Evolutionary conservation across 2,888 invertebrate genomes (phyloP).

Genomic region (Chloromyia formosa): DNA sequence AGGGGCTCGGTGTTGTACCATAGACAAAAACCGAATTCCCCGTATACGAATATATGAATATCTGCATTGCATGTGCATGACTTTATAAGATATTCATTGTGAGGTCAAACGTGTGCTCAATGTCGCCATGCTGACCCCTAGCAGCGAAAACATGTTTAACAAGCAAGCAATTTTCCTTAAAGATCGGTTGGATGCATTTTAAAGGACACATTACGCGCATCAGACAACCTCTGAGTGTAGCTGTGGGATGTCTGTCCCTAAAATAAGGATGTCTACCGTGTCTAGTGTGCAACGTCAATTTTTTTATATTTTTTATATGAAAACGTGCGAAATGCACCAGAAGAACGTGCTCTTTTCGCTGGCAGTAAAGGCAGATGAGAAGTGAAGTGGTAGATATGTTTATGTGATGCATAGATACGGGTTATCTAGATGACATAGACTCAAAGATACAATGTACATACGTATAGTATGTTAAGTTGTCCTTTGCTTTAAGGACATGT

Average conservation of each 20-base stretch:
- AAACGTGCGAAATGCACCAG: constrained; percentile 18
- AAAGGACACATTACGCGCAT: constrained; percentile 15
- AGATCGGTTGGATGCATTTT: constrained; percentile 6
- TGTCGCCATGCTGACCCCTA: constrained; percentile 23
- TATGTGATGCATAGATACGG: no score
- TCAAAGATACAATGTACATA: no score
- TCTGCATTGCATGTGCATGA: background rate
- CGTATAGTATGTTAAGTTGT: no score
- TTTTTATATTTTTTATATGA: no score
- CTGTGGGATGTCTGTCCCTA: background rate
- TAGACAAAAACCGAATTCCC: no score
- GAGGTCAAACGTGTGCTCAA: constrained; percentile 29
- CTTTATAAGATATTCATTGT: constrained; percentile 21
- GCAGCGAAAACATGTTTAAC: constrained; percentile 23
- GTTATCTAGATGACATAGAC: no score
- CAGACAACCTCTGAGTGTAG: background rate
- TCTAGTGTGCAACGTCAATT: background rate
- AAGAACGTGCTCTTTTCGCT: constrained; percentile 14
- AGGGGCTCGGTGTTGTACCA: no score
- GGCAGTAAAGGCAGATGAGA: no score
- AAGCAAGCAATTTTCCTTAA: constrained; percentile 9
- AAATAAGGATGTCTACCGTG: background rate
- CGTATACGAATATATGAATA: no score
- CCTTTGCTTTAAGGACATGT: no score
- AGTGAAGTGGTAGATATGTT: no score